Base-by-base conservation (phyloP, 1,140 invertebrate genomes). In the Anagrus nilaparvatae region DNA sequence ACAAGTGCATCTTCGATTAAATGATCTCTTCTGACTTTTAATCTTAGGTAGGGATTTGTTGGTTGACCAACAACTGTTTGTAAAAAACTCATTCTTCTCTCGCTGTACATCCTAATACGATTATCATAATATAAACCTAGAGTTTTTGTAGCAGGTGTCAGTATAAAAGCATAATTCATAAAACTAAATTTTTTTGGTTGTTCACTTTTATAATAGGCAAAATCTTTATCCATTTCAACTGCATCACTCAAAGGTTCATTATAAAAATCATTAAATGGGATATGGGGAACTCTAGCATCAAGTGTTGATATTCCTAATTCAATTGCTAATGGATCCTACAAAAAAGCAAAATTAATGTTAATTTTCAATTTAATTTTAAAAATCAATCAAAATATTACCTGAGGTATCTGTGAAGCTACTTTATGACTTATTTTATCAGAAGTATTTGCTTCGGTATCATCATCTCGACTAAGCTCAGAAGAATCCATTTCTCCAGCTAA, bases 31-130 rank as follows among this genome's bases (percentile, higher is more conserved):
- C 87, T 62, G 27, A 84, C 81, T 57, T 83, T 80, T 43, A 95
- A 65, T 55, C 84, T 77, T 18, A 96, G 75, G 68, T 91, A 94
- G 13, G 87, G 87, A 73, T 84, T 83, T 3, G 82, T 79, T 2
- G 84, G 82, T 44, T 82, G 78, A 2, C 84, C 83, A 24, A 81
- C 77, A 21, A 87, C 76, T 36, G 78, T 82, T 58, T 89, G 79
- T 55, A 90, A 67, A 61, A 92, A 70, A 60, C 82, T 84, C 62
- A 87, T 77, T 54, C 90, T 69, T 38, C 90, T 69, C 63, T 95
- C 90, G 48, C 84, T 89, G 61, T 89, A 89, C 92, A 97, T 97
- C 27, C 90, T 76, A 59, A 96, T 91, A 23, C 91, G 75, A 63
- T 92, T 94, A 64, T 96, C 91, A 61, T 90, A 94, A 67, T 92